Evolutionary conservation across 2,113 vertebrate species (phyloP), one percentile per base, ranked within the genome.

Genomic region (Holacanthus passer): DNA sequence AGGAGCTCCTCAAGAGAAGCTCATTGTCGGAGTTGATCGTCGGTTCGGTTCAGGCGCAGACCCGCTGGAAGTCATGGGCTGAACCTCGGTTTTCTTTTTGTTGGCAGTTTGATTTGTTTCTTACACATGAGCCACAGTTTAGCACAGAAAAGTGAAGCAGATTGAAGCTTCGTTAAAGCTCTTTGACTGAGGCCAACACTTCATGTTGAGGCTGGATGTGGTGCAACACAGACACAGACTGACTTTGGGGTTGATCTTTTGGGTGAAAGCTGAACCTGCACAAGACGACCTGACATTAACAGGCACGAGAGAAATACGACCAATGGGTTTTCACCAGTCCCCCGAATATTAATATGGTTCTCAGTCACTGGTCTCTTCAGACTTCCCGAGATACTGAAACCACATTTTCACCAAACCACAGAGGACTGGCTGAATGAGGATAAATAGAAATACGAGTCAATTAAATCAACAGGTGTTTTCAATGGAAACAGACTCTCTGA

Each of bases 381-480:
- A 11, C 27, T 31, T 2, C 62, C 3, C 7, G 0, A n/a, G 29
- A 53, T 11, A 31, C 41, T 41, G 16, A 74, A 69, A 70, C 31
- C 75, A 66, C 37, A 41, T 20, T 35, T 52, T 19, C 1, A 32
- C 56, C 56, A 59, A 59, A 59, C 29, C 56, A 20, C 32, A 73
- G 37, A 37, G 29, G 5, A 68, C 55, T 47, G 50, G 60, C 70
- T 48, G 79, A 53, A 73, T 8, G 52, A 70, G 59, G 60, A 56
- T 29, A 3, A 62, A 68, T 27, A 71, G 73, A 83, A 85, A 77
- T 72, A 69, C 3, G 11, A 76, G 62, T 81, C 77, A 79, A 83
- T 88, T 72, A 87, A 86, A 79, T 27, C 83, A 79, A 72, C 88
- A 80, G 86, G 79, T 85, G 84, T 85, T 73, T 79, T 76, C 67